phyloP scores from a whole-genome alignment of 2,888 invertebrate genomes.

The Adineta ricciae region DNA sequence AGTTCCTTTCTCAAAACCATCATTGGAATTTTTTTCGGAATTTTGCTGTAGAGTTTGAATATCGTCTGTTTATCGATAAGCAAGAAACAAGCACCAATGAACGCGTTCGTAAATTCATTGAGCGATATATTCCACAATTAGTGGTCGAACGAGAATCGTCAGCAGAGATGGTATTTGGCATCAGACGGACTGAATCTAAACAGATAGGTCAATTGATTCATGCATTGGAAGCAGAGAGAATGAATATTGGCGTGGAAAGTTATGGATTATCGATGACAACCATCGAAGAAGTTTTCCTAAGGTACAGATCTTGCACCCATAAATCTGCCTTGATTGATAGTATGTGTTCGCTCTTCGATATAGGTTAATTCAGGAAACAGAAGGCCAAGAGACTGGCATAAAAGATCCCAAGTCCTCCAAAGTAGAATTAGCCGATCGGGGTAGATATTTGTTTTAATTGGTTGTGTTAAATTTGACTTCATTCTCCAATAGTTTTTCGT shows the following conservation, averaged over 20 bases:
- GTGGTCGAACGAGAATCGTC: slow-evolving; percentile 24
- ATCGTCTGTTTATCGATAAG: slow-evolving; percentile 25
- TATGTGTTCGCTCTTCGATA: neutral
- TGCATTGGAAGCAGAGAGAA: slow-evolving; percentile 16
- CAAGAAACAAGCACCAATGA: neutral
- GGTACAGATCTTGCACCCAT: neutral
- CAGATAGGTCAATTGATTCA: slow-evolving; percentile 20
- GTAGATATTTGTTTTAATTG: neutral
- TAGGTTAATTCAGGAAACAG: neutral
- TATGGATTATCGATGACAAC: slow-evolving; percentile 30
- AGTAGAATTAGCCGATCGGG: neutral
- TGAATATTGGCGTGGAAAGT: slow-evolving; percentile 10
- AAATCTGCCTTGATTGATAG: neutral
- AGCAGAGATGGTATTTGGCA: slow-evolving; percentile 19
- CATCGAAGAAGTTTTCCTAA: slow-evolving; percentile 32
- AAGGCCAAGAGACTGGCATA: neutral
- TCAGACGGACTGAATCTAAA: slow-evolving; percentile 22
- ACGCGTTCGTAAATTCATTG: neutral
- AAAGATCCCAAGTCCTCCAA: neutral
- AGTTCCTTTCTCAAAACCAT: neutral
- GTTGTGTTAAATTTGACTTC: neutral
- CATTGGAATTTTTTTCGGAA: neutral
- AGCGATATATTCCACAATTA: neutral
- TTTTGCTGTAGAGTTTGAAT: neutral
- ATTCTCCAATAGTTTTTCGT: neutral